Evolutionary conservation across 1,140 invertebrate species (phyloP), one percentile per base, ranked within the genome.

Genomic region (Formica exsecta): DNA sequence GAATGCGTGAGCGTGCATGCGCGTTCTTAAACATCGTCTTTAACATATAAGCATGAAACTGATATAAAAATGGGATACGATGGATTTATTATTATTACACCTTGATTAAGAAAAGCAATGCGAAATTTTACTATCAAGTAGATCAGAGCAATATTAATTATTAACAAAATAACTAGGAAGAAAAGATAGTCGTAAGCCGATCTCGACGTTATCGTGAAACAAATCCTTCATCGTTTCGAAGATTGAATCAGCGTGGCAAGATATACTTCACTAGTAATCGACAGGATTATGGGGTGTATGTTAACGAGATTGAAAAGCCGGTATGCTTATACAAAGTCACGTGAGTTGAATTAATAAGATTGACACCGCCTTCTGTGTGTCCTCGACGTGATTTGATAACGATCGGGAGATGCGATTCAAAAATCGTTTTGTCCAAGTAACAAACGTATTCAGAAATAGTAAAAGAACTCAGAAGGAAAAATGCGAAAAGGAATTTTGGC

Each of bases 301-400:
- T 90, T 89, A 90, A 90, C 88, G 85, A 89, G 89, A 89, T 90
- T 79, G 88, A 89, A 89, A 89, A 89, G 85, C 76, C 66, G 44
- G 44, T 62, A 68, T 64, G 85, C 88, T 90, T 80, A 87, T 16
- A 38, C 77, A 84, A 89, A 32, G 88, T 90, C 86, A 89, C 89
- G 89, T 89, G 89, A 89, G 88, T 71, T 85, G 86, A 87, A 88
- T 91, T 90, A 87, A 90, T 91, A 84, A 81, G 70, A 90, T 74
- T 54, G 65, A 59, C 29, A 68, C 48, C n/a, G 41, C 44, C 61
- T 88, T 44, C 13, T 54, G 75, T 29, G 1, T 32, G 32, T 81
- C 68, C 57, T 5, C 57, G 51, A 41, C 59, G 73, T 83, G 76
- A 86, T 74, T 73, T 25, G 57, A 64, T 89, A 89, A 89, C 87